Evolutionary conservation across 2,113 vertebrate species (phyloP).

Genomic region (Odontesthes bonariensis): DNA sequence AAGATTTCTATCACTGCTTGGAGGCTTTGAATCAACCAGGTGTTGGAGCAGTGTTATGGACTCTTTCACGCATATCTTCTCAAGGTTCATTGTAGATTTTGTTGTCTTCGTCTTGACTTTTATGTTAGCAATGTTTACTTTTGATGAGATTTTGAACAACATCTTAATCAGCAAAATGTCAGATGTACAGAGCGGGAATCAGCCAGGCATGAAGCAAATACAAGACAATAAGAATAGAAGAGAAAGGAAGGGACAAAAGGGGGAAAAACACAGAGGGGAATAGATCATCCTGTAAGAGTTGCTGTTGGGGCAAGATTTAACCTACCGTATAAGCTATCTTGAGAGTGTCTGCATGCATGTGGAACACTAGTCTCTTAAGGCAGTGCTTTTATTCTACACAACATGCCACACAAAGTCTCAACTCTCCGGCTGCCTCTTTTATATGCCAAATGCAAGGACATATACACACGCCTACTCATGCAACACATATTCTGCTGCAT

Average conservation of each 20-base stretch:
- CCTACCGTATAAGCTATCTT: slow-evolving; percentile 48
- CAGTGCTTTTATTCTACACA: slow-evolving; percentile 45
- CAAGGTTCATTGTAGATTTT: neutral
- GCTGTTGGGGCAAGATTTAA: slow-evolving; percentile 49
- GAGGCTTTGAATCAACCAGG: neutral
- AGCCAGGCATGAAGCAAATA: slow-evolving; percentile 11
- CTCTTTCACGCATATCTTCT: neutral
- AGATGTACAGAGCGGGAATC: neutral
- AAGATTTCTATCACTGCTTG: neutral
- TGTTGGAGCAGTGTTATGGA: neutral
- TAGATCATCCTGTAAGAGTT: slow-evolving; percentile 48
- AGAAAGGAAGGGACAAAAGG: neutral
- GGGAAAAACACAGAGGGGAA: slow-evolving; percentile 49
- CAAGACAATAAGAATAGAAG: slow-evolving; percentile 22
- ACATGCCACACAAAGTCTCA: slow-evolving; percentile 42
- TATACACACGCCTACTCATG: neutral
- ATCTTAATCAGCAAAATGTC: neutral
- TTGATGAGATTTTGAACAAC: neutral
- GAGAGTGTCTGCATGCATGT: slow-evolving; percentile 25
- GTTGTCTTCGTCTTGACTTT: neutral
- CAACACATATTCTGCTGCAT: neutral
- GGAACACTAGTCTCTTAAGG: slow-evolving; percentile 39
- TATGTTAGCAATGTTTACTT: neutral
- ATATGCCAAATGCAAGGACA: slow-evolving; percentile 24
- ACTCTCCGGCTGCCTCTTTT: slow-evolving; percentile 11